A percentile compares a stretch with the other conserved stretches of the same genome.
Conservation (phyloP, 2,888 invertebrate genomes). For the Crocallis elinguaria region DNA sequence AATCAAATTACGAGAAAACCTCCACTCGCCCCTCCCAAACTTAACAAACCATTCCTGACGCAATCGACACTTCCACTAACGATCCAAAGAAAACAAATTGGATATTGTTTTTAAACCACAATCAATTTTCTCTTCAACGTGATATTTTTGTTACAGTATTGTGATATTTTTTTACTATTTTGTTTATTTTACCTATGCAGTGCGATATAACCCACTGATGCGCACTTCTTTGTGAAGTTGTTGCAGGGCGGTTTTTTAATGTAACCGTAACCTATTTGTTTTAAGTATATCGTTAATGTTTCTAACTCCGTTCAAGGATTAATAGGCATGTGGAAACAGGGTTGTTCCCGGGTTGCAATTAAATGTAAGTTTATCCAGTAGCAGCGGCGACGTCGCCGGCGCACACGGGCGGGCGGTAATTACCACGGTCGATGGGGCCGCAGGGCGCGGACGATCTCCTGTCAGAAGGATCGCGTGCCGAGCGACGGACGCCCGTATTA, state of each 20-base stretch:
- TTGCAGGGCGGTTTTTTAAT: background rate
- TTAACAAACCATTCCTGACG: slow-evolving; percentile 64
- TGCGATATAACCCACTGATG: background rate
- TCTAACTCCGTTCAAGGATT: background rate
- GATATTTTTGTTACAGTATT: slow-evolving; percentile 7
- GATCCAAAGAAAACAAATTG: slow-evolving; percentile 46
- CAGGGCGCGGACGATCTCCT: slow-evolving; percentile 76
- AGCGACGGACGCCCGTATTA: slow-evolving; percentile 78
- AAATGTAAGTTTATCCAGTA: slow-evolving; percentile 40
- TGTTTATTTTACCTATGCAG: too few species aligned
- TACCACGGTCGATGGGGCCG: slow-evolving; percentile 72
- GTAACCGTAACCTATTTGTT: background rate
- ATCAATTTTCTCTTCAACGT: slow-evolving; percentile 9
- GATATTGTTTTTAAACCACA: slow-evolving; percentile 31
- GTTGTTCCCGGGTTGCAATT: slow-evolving; percentile 42
- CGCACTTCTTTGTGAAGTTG: background rate
- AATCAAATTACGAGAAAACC: slow-evolving; percentile 75
- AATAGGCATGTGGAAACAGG: background rate
- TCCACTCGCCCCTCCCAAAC: slow-evolving; percentile 58
- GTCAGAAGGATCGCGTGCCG: slow-evolving; percentile 82
- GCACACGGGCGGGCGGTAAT: slow-evolving; percentile 76
- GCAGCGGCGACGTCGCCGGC: slow-evolving; percentile 77
- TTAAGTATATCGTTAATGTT: background rate
- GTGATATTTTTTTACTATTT: slow-evolving; percentile 4
- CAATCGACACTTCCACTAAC: slow-evolving; percentile 73